Conservation (phyloP, 2,113 vertebrate genomes). For the Myotis brandtii region DNA sequence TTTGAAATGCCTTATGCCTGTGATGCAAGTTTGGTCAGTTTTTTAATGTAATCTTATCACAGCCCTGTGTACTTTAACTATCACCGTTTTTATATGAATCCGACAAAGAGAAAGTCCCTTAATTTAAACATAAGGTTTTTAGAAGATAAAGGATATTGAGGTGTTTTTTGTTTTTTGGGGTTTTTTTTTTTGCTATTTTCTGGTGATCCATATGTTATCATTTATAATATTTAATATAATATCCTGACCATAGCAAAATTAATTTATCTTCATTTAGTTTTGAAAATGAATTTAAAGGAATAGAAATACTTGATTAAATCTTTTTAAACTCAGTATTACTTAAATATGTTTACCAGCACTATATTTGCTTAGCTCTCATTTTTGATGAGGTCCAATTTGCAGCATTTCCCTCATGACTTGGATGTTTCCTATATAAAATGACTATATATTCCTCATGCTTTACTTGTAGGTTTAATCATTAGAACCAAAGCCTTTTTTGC, state of each 20-base stretch:
- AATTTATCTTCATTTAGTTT: slow-evolving; percentile 20
- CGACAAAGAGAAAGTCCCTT: not conserved
- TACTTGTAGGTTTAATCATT: not conserved
- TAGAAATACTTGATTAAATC: not conserved
- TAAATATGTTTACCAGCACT: not conserved
- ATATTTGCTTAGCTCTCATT: slow-evolving; percentile 19
- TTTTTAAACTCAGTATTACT: not conserved
- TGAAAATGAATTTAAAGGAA: not conserved
- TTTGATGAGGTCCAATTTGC: not conserved
- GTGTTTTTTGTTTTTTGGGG: not conserved
- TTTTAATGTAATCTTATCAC: not conserved
- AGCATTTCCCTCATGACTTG: not conserved
- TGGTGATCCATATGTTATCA: not conserved
- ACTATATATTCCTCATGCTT: not conserved
- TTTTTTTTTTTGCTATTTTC: not conserved
- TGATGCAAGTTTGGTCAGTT: not conserved
- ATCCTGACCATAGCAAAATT: not conserved
- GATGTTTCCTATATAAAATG: not conserved
- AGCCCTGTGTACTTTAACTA: not conserved
- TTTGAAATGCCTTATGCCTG: not conserved
- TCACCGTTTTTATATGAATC: not conserved
- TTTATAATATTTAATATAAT: slow-evolving; percentile 19
- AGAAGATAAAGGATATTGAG: not conserved
- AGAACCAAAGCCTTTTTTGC: not conserved
- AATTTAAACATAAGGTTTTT: not conserved